Evolutionary conservation across 2,797 vertebrate genomes (phyloP).

Genomic region (Coranthus polyacanthus): DNA sequence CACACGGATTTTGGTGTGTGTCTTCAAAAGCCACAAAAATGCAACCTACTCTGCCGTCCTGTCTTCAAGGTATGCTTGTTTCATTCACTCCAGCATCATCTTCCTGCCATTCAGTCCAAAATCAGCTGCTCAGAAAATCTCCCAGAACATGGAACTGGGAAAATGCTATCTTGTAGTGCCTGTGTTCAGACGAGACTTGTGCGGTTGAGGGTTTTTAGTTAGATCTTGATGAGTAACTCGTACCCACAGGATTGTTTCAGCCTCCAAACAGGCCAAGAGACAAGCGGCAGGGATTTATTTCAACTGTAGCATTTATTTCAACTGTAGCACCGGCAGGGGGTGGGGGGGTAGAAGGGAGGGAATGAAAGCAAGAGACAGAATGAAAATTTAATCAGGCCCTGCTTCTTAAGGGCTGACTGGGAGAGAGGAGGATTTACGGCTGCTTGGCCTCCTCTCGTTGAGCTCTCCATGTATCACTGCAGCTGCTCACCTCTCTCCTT

Average conservation of each 20-base stretch:
- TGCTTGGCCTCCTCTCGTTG: slow-evolving; percentile 54
- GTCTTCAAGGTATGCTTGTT: slow-evolving; percentile 21
- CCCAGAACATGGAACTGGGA: slow-evolving; percentile 2
- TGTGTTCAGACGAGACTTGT: slow-evolving; percentile 36
- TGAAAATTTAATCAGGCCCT: slow-evolving; percentile 62
- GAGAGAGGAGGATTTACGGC: slow-evolving; percentile 63
- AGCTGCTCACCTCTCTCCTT: slow-evolving; percentile 52
- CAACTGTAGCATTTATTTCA: slow-evolving; percentile 18
- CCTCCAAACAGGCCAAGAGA: slow-evolving; percentile 37
- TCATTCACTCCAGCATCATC: not conserved
- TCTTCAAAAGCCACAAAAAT: slow-evolving; percentile 18
- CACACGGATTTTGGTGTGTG: not conserved
- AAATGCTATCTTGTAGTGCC: slow-evolving; percentile 24
- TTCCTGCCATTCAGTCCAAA: slow-evolving; percentile 16
- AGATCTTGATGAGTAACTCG: slow-evolving; percentile 5
- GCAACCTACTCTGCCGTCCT: not conserved
- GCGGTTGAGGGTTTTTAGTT: not conserved
- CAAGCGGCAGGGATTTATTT: slow-evolving; percentile 34
- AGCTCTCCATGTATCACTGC: slow-evolving; percentile 51
- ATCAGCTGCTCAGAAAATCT: slow-evolving; percentile 14
- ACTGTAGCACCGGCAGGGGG: slow-evolving; percentile 2
- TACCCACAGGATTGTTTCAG: slow-evolving; percentile 27
- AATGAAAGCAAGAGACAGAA: slow-evolving; percentile 44
- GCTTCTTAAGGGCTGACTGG: slow-evolving; percentile 48
- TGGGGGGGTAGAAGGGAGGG: not conserved